Conservation (phyloP, 30 jellyfish, hydroid and myxozoan genomes). For the Nemopilema nomurai region DNA sequence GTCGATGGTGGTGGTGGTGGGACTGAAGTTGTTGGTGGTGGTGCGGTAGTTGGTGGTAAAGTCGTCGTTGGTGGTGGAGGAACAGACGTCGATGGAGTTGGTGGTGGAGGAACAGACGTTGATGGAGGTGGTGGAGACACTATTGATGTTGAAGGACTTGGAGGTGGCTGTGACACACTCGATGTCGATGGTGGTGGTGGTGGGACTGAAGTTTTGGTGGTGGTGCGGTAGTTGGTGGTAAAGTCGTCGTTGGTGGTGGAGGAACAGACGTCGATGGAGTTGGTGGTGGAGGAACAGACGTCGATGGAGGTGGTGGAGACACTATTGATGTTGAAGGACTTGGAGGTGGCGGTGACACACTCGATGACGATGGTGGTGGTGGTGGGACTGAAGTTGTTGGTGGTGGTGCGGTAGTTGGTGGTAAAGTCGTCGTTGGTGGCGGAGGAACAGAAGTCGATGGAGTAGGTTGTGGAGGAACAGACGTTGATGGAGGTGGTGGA, state of each 20-base stretch:
- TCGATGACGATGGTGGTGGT: constrained; percentile 13
- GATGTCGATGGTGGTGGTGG: constrained; percentile 26
- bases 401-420: constrained; percentile 18
- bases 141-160: constrained; percentile 19
- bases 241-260: constrained; percentile 1
- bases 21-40: constrained; percentile 27
- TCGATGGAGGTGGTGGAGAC: constrained; percentile 3
- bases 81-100: constrained; percentile 25
- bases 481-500: constrained; percentile 17
- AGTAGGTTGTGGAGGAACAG: constrained; percentile 14
- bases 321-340: not conserved
- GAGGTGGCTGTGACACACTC: constrained; percentile 1
- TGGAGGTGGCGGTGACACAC: not conserved
- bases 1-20: constrained; percentile 13
- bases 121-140: constrained; percentile 10
- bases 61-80: constrained; percentile 24
- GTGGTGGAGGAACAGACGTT: constrained; percentile 27
- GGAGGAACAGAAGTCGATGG: constrained; percentile 23
- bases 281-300: not conserved
- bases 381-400: constrained; percentile 21
- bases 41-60: constrained; percentile 14
- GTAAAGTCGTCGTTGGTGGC: constrained; percentile 11
- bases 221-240: constrained; percentile 5
- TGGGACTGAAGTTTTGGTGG: constrained; percentile 4
- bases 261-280: constrained; percentile 5